phyloP scores from a whole-genome alignment of 2,113 vertebrate genomes.

The Rattus rattus region DNA sequence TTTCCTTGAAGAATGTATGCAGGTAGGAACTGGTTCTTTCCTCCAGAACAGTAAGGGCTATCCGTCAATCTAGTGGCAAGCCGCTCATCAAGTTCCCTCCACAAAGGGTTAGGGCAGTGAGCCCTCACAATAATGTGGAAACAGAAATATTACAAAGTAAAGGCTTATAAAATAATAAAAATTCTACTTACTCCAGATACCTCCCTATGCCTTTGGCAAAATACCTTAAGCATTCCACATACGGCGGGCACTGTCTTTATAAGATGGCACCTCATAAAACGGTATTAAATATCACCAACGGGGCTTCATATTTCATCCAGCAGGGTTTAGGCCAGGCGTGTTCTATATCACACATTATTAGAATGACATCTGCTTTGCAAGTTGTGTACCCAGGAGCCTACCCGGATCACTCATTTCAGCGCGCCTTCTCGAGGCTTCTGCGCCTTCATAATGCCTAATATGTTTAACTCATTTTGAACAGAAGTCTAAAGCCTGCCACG shows the following conservation, averaged over 20 bases:
- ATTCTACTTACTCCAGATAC: conserved; percentile 93
- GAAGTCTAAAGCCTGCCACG: conserved; percentile 91
- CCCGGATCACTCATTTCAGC: conserved; percentile 93
- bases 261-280: conserved; percentile 96
- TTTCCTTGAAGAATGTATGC: conserved; percentile 81
- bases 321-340: conserved; percentile 92
- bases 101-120: conserved; percentile 88
- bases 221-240: conserved; percentile 92
- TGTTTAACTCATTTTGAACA: conserved; percentile 93
- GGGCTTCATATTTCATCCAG: conserved; percentile 94
- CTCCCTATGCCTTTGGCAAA: conserved; percentile 91
- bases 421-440: conserved; percentile 89
- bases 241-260: conserved; percentile 92
- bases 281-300: conserved; percentile 95
- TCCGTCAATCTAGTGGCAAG: conserved; percentile 86
- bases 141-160: conserved; percentile 94
- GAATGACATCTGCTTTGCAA: conserved; percentile 96
- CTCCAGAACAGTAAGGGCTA: conserved; percentile 82
- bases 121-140: conserved; percentile 90
- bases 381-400: conserved; percentile 92
- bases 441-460: conserved; percentile 91
- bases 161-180: conserved; percentile 98
- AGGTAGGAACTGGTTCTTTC: conserved; percentile 79
- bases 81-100: conserved; percentile 84
- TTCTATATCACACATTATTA: conserved; percentile 97